Base-by-base conservation (phyloP, 1,140 invertebrate species). In the Himalopsyche phryganea region DNA sequence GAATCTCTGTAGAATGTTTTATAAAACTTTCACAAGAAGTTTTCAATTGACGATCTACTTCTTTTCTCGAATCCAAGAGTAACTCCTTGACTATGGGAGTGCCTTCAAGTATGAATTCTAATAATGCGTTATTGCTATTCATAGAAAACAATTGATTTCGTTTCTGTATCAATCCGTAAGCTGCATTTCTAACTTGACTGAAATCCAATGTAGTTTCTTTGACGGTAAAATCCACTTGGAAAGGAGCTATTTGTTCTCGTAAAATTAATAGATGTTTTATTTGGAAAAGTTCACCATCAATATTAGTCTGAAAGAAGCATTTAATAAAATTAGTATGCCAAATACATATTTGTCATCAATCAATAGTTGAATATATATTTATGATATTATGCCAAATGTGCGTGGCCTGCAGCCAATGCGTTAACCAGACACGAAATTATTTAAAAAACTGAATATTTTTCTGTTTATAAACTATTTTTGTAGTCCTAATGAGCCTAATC, bases 181-280 rank as follows among this genome's bases (percentile, higher is more conserved):
- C 95, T 44, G 90, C 90, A 33, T 85, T 87, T 74, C 90, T 92
- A 11, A 93, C 83, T 74, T 90, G 88, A 53, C 87, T 94, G 69
- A 98, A 98, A 75, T 98, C 95, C 53, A 98, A 71, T 42, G 85
- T 86, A 0, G 91, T 93, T 77, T 98, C 94, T 71, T 92, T 91
- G 0, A 96, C 84, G 0, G 92, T 89, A 67, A 97, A 96, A 67
- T 98, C 94, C 0, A 97, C 92, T 75, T 98, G 95, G 71, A 98
- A 99, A 0, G 97, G 96, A 0, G 95, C 93, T 33, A 98, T 98
- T 76, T 99, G 97, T 71, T 99, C 97, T 15, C 97, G 74, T 0
- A 99, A 75, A 47, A 99, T 99, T 2, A 99, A 77, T 38, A 99
- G 76, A 80, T 99, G 97, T 76, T 99, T 99, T 28, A 99, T 95